A percentile compares a stretch with the other conserved stretches of the same genome.
Conservation (phyloP, 2,797 vertebrate genomes). For the Diglossa cyanea region DNA sequence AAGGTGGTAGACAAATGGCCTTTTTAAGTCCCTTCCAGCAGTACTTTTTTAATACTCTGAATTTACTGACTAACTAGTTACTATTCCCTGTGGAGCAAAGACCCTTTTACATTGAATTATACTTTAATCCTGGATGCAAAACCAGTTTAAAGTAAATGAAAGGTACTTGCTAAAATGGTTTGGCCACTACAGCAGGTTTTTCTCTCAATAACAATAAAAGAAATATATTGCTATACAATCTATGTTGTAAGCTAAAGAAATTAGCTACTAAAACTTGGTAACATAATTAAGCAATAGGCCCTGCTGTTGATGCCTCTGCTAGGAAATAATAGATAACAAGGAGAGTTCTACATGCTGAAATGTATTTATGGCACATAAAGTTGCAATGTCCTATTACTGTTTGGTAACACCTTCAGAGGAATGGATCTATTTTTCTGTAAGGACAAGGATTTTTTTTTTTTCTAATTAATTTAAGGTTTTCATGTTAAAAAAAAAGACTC, state of each 20-base stretch:
- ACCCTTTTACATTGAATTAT: neutral
- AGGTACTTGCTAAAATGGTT: neutral
- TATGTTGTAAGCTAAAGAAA: conserved; percentile 37
- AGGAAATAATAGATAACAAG: neutral
- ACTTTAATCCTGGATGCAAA: neutral
- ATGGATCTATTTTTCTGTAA: neutral
- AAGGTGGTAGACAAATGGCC: neutral
- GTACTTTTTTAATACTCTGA: neutral
- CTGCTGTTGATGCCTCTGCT: neutral
- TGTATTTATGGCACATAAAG: neutral
- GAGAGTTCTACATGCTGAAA: neutral
- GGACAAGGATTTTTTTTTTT: neutral
- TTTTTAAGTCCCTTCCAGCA: neutral
- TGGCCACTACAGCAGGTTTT: neutral
- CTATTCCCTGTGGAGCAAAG: neutral
- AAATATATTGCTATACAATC: conserved; percentile 17
- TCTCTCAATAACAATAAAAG: neutral
- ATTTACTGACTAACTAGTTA: neutral
- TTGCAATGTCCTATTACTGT: neutral
- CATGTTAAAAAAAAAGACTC: neutral
- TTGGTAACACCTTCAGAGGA: neutral
- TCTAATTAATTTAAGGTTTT: neutral
- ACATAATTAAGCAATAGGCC: conserved; percentile 1
- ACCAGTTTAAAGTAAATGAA: neutral
- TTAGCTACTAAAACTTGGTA: conserved; percentile 50